phyloP scores from a whole-genome alignment of 2,113 vertebrate genomes.

The Cryptotis parvus region DNA sequence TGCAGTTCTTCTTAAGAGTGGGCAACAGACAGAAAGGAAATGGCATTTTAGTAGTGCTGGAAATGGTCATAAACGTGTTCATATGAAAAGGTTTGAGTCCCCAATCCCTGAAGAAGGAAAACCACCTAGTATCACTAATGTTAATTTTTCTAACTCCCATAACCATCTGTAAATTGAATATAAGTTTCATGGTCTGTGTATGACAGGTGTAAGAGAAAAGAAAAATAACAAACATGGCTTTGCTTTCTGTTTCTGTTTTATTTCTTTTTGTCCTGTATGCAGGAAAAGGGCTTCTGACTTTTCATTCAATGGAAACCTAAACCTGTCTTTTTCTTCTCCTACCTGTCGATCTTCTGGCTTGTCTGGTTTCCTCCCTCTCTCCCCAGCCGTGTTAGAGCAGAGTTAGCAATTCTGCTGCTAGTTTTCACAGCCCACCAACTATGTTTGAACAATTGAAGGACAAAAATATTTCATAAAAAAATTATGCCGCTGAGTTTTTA shows the following conservation, averaged over 20 bases:
- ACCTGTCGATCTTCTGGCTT: neutral
- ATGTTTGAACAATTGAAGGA: constrained; percentile 42
- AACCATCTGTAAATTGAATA: constrained; percentile 13
- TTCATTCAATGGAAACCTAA: neutral
- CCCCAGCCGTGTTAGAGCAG: neutral
- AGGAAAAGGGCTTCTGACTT: neutral
- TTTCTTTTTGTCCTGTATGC: neutral
- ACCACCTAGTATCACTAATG: neutral
- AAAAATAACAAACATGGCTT: neutral
- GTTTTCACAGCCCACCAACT: constrained; percentile 7
- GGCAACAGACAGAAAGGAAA: neutral
- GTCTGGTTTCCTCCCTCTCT: neutral
- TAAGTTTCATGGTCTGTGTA: neutral
- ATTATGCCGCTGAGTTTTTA: constrained; percentile 21
- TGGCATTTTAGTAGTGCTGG: neutral
- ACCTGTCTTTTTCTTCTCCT: neutral
- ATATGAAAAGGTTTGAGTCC: neutral
- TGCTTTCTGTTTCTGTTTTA: neutral
- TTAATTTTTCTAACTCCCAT: constrained; percentile 27
- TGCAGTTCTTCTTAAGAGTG: neutral
- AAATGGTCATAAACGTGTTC: neutral
- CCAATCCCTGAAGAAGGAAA: neutral
- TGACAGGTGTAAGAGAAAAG: constrained; percentile 38
- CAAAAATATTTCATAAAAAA: constrained; percentile 39
- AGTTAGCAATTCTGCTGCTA: neutral